These are phyloP conservation scores for Tor tambroides DNA, from an alignment of 2,113 vertebrate species.

Conservation along the genomic window DNA sequence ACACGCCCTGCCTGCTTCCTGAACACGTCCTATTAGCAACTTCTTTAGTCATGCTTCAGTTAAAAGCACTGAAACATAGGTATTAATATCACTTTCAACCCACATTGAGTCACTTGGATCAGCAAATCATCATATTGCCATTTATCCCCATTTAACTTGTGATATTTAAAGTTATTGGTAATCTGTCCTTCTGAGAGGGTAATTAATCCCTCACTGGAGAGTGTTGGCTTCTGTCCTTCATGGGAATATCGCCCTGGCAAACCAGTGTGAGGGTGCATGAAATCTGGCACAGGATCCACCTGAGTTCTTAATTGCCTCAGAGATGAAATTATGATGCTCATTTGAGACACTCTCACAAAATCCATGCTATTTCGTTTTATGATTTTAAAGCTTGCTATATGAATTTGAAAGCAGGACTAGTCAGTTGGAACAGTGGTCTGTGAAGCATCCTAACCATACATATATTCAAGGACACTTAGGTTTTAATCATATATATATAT, in stretches of 20 bases:
- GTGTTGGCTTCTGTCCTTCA: slow-evolving; percentile 58
- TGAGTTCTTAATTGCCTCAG: slow-evolving; percentile 65
- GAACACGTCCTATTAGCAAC: not conserved
- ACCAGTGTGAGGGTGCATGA: slow-evolving; percentile 51
- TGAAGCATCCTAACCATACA: no score
- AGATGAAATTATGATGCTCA: slow-evolving; percentile 67
- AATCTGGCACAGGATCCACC: slow-evolving; percentile 59
- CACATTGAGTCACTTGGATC: not conserved
- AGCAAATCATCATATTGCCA: not conserved
- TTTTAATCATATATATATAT: no score
- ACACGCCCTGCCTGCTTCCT: not conserved
- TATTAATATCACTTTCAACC: slow-evolving; percentile 7
- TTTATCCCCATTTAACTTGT: slow-evolving; percentile 14
- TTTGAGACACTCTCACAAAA: slow-evolving; percentile 53
- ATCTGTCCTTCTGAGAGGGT: slow-evolving; percentile 55
- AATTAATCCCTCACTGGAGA: slow-evolving; percentile 50
- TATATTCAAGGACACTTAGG: no score
- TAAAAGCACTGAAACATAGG: not conserved
- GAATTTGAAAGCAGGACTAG: slow-evolving; percentile 31
- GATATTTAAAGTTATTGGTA: slow-evolving; percentile 40
- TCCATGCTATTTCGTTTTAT: slow-evolving; percentile 56
- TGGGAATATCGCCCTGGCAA: slow-evolving; percentile 66
- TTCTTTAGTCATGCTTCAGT: not conserved
- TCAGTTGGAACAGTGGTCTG: slow-evolving; percentile 11
- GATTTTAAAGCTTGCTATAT: slow-evolving; percentile 53